These are phyloP conservation scores for Drosophila sucinea DNA, from an alignment of 1,140 invertebrate species.

Conservation along the genomic window DNA sequence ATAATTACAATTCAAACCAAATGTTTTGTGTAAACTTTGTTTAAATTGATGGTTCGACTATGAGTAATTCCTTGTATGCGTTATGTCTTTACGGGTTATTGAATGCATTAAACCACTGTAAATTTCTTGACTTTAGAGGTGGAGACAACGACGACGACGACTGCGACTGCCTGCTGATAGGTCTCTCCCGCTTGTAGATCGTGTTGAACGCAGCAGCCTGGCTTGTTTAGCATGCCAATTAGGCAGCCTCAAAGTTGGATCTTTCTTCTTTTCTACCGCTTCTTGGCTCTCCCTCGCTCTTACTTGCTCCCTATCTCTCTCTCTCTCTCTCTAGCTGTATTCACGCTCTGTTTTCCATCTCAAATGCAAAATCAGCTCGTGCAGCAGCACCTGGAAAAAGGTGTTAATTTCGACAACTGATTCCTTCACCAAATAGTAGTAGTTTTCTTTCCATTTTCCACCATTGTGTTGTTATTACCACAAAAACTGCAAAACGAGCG, in stretches of 20 bases:
- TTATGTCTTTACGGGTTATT: not conserved
- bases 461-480: conserved; percentile 68
- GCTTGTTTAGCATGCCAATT: conserved; percentile 81
- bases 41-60: no score
- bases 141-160: conserved; percentile 24
- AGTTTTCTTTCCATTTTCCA: conserved; percentile 11
- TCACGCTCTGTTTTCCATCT: conserved; percentile 44
- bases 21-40: no score
- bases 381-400: conserved; percentile 68
- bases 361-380: conserved; percentile 79
- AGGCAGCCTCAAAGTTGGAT: conserved; percentile 61
- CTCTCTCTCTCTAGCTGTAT: conserved; percentile 6
- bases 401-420: conserved; percentile 70
- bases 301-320: conserved; percentile 4
- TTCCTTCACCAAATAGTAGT: conserved; percentile 30
- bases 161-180: conserved; percentile 54
- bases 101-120: conserved; percentile 31
- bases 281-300: not conserved
- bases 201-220: conserved; percentile 70
- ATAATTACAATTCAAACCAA: no score
- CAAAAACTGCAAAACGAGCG: conserved; percentile 62
- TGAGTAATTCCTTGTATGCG: no score
- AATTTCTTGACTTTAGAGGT: conserved; percentile 12
- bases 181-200: conserved; percentile 63
- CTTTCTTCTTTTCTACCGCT: not conserved